Evolutionary conservation across 1,140 invertebrate genomes (phyloP), one percentile per base, ranked within the genome.

Genomic region (Microplitis demolitor): DNA sequence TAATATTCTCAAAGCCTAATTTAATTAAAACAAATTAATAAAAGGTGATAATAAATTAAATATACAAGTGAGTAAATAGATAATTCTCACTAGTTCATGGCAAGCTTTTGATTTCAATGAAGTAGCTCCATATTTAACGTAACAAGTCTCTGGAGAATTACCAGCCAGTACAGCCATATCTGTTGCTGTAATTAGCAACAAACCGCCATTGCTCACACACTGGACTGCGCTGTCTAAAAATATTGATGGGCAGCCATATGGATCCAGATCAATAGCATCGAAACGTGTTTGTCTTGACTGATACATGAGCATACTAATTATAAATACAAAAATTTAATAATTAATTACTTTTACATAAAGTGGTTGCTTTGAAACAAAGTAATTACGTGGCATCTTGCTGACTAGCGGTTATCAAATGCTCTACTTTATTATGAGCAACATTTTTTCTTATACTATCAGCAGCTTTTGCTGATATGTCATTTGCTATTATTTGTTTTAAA

Each of bases 131-230:
- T 99, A 99, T 89, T 99, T 98, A 0, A 92, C 90, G 80, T 93
- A 95, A 84, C 96, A 99, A 0, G 97, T 96, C 86, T 99, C 97
- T 0, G 96, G 93, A 3, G 93, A 91, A 88, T 98, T 99, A 1
- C 98, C 98, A 77, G 97, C 97, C 58, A 99, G 86, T 9, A 99
- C 93, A 2, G 97, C 98, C 94, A 98, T 97, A 84, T 99, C 98
- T 0, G 98, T 99, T 24, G 97, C 97, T 0, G 98, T 99, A 0
- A 99, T 92, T 74, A 98, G 90, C n/a, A 99, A 85, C 8, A 96
- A 78, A 1, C 95, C 95, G 9, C 93, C 94, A 78, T 96, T 92
- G 34, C 89, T 88, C 0, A 96, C 87, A 76, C 92, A 91, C 82
- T 96, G 93, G 1, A 99, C 93, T 0, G 97, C 97, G 2, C 93